Base-by-base conservation (phyloP, 2,113 vertebrate species). In the Cyprinus carpio region DNA sequence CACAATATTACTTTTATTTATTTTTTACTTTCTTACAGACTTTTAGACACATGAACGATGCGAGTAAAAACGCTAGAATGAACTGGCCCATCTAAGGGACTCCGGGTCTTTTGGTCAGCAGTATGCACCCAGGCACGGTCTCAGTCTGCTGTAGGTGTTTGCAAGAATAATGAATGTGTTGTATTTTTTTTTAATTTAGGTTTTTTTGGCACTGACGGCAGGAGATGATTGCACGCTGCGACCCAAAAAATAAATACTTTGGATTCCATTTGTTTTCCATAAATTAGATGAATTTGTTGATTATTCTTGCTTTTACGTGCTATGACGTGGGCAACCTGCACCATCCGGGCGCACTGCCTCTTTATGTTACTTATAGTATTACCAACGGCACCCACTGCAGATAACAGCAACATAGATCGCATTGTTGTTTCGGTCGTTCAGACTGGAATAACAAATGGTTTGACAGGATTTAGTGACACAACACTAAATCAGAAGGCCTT, bases 131-230 rank as follows among this genome's bases (percentile, higher is more conserved):
- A 84, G 88, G 75, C 87, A 91, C 10, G 89, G 87, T 0, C 84
- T 90, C 71, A 43, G 23, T 9, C 80, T 91, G 54, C 83, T 91
- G 11, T 81, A 29, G 83, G 90, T 89, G 89, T 91, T 90, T 40
- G 75, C 85, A n/a, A n/a, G n/a, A n/a, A n/a, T 43, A 10, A 80
- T 3, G 43, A 86, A 0, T 87, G 80, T 18, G 34, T 37, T 37
- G 85, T 10, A n/a, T n/a, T n/a, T n/a, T n/a, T n/a, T n/a, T n/a
- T n/a, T n/a, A n/a, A n/a, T n/a, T n/a, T n/a, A n/a, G n/a, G n/a
- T n/a, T n/a, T n/a, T n/a, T n/a, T n/a, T n/a, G 9, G 37, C 5
- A n/a, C n/a, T n/a, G 69, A 84, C 6, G n/a, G 86, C 20, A 29
- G 74, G n/a, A n/a, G 6, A 88, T 90, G 34, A 49, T 31, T 31